phyloP scores from a whole-genome alignment of 2,113 vertebrate genomes.

The Ameiurus melas region DNA sequence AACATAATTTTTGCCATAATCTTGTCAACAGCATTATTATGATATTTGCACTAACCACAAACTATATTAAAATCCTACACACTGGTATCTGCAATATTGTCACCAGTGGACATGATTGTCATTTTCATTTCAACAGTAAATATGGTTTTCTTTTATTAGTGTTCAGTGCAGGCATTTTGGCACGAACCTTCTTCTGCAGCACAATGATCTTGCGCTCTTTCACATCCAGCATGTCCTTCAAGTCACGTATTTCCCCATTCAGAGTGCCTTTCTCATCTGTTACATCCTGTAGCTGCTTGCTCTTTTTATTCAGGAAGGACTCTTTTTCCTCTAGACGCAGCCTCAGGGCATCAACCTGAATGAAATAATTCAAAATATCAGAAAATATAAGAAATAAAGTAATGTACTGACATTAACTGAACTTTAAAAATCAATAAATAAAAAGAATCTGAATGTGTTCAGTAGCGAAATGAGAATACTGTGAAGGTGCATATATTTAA shows the following conservation, averaged over 20 bases:
- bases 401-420: neutral
- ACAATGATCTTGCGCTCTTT: slow-evolving; percentile 96
- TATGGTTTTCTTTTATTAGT: neutral
- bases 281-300: slow-evolving; percentile 94
- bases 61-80: neutral
- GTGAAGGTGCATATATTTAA: neutral
- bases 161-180: neutral
- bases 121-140: neutral
- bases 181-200: slow-evolving; percentile 91
- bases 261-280: slow-evolving; percentile 94
- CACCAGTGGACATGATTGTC: neutral
- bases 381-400: too few species aligned
- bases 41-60: neutral
- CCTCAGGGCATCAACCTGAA: slow-evolving; percentile 92
- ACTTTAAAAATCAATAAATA: neutral
- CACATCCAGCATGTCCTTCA: slow-evolving; percentile 99
- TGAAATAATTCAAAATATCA: neutral
- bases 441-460: neutral
- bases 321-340: slow-evolving; percentile 96
- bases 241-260: slow-evolving; percentile 91
- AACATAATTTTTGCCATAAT: neutral
- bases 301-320: slow-evolving; percentile 94
- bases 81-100: neutral
- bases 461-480: neutral
- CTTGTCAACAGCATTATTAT: neutral